Base-by-base conservation (phyloP, 2,888 invertebrate species). In the Augochlorella aurata region DNA sequence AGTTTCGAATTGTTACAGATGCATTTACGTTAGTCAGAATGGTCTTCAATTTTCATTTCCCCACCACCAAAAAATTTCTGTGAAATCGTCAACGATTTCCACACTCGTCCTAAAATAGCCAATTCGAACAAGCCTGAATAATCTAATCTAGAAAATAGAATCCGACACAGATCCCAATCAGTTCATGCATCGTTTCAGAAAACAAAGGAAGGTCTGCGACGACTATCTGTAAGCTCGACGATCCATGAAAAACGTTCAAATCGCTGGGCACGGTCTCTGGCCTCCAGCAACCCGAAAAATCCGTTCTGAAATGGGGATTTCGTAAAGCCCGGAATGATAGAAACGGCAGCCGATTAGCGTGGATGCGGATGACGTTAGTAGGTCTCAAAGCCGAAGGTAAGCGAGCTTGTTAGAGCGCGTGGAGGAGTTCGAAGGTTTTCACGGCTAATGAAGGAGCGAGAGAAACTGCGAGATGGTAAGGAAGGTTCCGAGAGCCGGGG, bases 391-490 rank as follows among this genome's bases (percentile, higher is more conserved):
- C 58, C 77, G 85, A 82, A 83, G 81, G 81, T 87, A 89, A 88
- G 87, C 88, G 81, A 85, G 88, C 89, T 89, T 89, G 89, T 89
- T 89, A 89, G 88, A 81, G 80, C 77, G 86, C 82, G 50, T 67
- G 85, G 78, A 72, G 78, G 80, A 82, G 79, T 78, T 83, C 84
- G 83, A 88, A 89, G 89, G 85, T 89, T 87, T 89, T 84, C 87
- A 74, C 81, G 74, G 63, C 63, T 58, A 74, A 77, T 73, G 73
- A 79, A 75, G 75, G 50, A 45, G 61, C 10, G 50, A 5, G 74
- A 24, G 38, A 50, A 72, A 50, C 8, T 18, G 18, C 58, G 21
- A 58, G 58, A n/a, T n/a, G 21, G 47, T 29, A 44, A 29, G 65
- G 29, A 58, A 47, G 63, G 1, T 21, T 10, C 14, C 18, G 21